Base-by-base conservation (phyloP, 1,140 invertebrate species). In the Bilobella aurantiaca region DNA sequence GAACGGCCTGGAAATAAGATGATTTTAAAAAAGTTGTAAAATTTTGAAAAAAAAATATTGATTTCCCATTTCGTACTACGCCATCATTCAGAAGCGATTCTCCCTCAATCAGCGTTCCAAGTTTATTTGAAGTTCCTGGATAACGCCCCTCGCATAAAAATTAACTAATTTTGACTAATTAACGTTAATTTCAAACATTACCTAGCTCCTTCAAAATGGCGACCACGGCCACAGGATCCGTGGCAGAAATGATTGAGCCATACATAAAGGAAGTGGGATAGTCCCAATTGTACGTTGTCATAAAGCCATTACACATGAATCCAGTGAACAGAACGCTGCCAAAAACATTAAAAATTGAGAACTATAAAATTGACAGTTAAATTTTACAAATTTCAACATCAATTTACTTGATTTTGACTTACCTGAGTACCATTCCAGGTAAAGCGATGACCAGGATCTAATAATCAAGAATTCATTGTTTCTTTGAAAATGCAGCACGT, bases 81-180 rank as follows among this genome's bases (percentile, higher is more conserved):
- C 79, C 80, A 73, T 81, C 80, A 73, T 81, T 81, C 21, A 81
- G 59, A 16, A 81, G 67, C 1, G 79, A 79, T 69, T 81, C 80
- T 1, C 79, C 79, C 71, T 81, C 79, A 37, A 80, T 75, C 1
- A 80, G 64, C 65, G 76, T 77, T 16, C 77, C 74, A 21, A 81
- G 68, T 34, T 75, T 63, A 64, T 79, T 77, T 18, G 77, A 76
- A 12, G 77, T 75, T 37, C 66, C 65, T 66, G 30, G 37, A 30
- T 30, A 30, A 23, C n/a, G 23, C 8, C 12, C 53, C 23, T 8
- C 12, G 21, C 23, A 23, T 3, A 58, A 31, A 31, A 58, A 58
- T 58, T 16, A 29, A 3, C 21, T 58, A 3, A 58, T 29, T 58
- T 29, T 58, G 49, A 25, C 49, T 25, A 58, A 8, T 3, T 58